Percentiles rank a stretch among this genome's conserved stretches.
phyloP scores from a whole-genome alignment of 2,888 invertebrate genomes.

The Campoplex nolae region DNA sequence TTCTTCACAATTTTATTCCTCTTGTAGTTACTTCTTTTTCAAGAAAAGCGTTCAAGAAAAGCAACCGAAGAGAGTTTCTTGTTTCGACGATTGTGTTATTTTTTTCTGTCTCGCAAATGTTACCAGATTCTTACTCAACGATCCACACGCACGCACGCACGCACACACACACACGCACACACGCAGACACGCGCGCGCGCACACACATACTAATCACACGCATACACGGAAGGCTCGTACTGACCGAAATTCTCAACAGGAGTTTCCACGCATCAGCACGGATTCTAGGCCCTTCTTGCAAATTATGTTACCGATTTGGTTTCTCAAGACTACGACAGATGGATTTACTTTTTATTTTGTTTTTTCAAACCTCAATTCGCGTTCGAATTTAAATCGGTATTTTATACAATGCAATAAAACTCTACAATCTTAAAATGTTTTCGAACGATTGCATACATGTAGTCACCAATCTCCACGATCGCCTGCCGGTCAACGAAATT shows the following conservation, averaged over 20 bases:
- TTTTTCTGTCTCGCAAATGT: conserved; percentile 45
- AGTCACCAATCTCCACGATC: conserved; percentile 27
- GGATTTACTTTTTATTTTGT: conserved; percentile 12
- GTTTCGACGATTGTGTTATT: conserved; percentile 21
- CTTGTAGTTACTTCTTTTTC: conserved; percentile 20
- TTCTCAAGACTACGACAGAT: conserved; percentile 27
- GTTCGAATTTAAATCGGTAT: not conserved
- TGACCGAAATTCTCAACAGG: conserved; percentile 47
- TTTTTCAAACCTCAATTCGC: not conserved
- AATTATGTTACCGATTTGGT: conserved; percentile 45
- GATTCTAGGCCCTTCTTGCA: conserved; percentile 69
- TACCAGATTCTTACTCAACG: conserved; percentile 66
- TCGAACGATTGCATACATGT: conserved; percentile 26
- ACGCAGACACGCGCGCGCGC: conserved; percentile 11
- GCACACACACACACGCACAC: conserved; percentile 54
- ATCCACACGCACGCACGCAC: conserved; percentile 52
- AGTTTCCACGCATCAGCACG: conserved; percentile 60
- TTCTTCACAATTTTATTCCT: conserved; percentile 36
- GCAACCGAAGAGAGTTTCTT: conserved; percentile 14
- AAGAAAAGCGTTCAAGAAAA: conserved; percentile 26
- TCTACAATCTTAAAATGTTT: not conserved
- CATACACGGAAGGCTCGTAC: conserved; percentile 63
- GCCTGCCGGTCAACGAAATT: conserved; percentile 48
- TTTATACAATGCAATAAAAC: conserved; percentile 1
- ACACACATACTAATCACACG: conserved; percentile 40